Evolutionary conservation across 1,140 invertebrate species (phyloP), one percentile per base, ranked within the genome.

Genomic region (Aphaenogaster ashmeadi): DNA sequence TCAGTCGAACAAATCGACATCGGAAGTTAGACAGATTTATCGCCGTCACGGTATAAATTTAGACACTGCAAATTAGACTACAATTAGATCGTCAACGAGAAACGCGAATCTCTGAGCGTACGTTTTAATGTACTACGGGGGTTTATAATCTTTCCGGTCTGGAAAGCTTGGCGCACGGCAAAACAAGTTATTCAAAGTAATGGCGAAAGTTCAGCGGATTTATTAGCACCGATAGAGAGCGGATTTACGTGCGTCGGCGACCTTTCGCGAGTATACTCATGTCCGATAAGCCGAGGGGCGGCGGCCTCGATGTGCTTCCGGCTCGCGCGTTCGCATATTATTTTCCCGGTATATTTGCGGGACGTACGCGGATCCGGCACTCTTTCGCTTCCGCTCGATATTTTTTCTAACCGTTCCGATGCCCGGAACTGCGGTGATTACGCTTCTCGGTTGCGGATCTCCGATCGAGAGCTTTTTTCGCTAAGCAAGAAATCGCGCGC

Each of bases 141-240:
- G 27, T 33, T 83, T 27, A 36, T 33, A 18, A 74, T 74, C 38
- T 41, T 72, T 72, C 38, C 52, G 66, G 8, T 69, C 6, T 33
- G n/a, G 11, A 38, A 33, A 44, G 33, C 38, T 11, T 62, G 60
- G 64, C 2, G 21, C 27, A 21, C 54, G 13, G 80, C 54, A 50
- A 84, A 84, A 74, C 69, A 74, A 62, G 54, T 84, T 75, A 84
- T 50, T 84, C 69, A 60, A 50, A 84, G 41, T 74, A 84, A 84
- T 50, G 69, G 80, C 44, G 13, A 74, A 75, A 84, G 69, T 84
- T 84, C 13, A 13, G 44, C 54, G 69, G 38, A 84, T 84, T 84
- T 84, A 75, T 75, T 74, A 84, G 47, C 21, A 27, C 18, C 54
- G 80, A 84, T 84, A 74, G 54, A 60, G 9, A 9, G 41, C 69